Evolutionary conservation across 2,113 vertebrate species (phyloP).

Genomic region (Microtus richardsoni): DNA sequence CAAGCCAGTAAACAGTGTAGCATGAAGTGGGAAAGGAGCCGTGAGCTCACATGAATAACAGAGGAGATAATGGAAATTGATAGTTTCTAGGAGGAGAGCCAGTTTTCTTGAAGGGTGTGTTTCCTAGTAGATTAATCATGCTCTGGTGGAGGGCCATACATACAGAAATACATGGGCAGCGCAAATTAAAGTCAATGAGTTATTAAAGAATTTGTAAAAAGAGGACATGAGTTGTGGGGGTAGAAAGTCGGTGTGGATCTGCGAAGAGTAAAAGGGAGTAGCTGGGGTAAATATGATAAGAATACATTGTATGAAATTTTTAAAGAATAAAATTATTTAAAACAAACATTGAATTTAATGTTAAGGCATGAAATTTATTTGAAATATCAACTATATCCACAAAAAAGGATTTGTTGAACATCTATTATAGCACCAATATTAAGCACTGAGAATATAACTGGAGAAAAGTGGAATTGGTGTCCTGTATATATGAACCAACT

Average conservation of each 20-base stretch:
- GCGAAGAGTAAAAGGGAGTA: background rate
- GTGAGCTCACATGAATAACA: background rate
- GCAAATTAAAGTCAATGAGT: background rate
- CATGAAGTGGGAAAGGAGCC: background rate
- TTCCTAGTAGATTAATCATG: background rate
- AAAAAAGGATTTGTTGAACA: background rate
- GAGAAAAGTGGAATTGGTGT: background rate
- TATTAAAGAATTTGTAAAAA: background rate
- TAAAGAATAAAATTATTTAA: background rate
- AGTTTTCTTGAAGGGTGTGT: background rate
- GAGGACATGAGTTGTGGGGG: background rate
- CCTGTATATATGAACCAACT: background rate
- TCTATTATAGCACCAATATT: background rate
- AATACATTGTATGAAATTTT: background rate
- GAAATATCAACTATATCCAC: background rate
- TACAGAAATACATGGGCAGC: background rate
- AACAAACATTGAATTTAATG: conserved; percentile 41
- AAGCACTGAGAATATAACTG: background rate
- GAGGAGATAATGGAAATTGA: background rate
- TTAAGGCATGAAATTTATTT: background rate
- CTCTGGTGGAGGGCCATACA: background rate
- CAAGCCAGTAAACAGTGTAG: background rate
- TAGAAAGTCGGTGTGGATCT: background rate
- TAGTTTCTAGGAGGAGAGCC: background rate
- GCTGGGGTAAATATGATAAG: background rate